Evolutionary conservation across 2,797 vertebrate species (phyloP).

Genomic region (Chelmon rostratus): DNA sequence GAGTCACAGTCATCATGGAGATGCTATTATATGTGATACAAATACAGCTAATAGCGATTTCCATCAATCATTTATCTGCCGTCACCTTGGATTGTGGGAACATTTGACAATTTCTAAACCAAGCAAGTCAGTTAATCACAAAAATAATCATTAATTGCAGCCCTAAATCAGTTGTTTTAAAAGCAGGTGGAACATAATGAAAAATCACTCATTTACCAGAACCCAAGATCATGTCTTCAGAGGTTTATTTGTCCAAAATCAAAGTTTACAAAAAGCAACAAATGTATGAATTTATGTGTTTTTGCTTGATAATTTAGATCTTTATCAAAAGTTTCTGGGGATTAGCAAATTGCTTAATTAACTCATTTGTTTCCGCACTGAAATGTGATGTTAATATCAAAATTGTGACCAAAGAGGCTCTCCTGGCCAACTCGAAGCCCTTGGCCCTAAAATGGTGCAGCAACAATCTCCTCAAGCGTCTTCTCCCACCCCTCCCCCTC

Average conservation of each 20-base stretch:
- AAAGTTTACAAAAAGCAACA: not conserved
- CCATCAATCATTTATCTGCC: not conserved
- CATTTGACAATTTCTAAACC: slow-evolving; percentile 4
- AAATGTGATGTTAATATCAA: not conserved
- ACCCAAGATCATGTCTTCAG: not conserved
- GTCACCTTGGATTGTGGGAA: not conserved
- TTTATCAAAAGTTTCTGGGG: not conserved
- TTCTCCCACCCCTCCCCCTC: not conserved
- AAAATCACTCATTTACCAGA: not conserved
- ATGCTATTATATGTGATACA: not conserved
- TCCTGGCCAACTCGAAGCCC: not conserved
- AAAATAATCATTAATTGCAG: not conserved
- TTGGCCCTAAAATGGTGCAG: slow-evolving; percentile 20
- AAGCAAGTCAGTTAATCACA: not conserved
- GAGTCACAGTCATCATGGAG: slow-evolving; percentile 64
- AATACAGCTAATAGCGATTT: no score
- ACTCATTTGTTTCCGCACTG: not conserved
- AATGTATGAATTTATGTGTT: not conserved
- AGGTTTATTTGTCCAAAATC: not conserved
- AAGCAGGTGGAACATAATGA: no score
- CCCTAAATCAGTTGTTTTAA: not conserved
- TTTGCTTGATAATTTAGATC: not conserved
- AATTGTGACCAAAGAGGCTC: not conserved
- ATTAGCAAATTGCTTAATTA: not conserved
- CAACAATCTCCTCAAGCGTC: not conserved